Conservation (phyloP, 2,888 invertebrate genomes). For the Tipula confusa region DNA sequence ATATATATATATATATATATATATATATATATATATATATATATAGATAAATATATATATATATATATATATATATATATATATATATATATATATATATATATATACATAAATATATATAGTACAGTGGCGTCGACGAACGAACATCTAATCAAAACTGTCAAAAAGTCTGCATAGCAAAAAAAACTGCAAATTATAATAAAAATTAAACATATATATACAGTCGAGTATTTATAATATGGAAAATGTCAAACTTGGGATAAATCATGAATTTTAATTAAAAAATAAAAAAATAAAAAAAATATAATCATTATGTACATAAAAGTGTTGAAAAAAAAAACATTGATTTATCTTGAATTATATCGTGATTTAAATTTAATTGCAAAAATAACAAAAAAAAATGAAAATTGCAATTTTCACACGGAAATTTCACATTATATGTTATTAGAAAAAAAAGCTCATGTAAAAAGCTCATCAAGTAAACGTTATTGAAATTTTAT, state of each 20-base stretch:
- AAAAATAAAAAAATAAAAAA: not conserved
- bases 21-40: too few relatives aligned
- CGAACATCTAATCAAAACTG: not conserved
- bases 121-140: not conserved
- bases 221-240: not conserved
- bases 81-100: too few relatives aligned
- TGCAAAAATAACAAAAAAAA: not conserved
- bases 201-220: not conserved
- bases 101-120: not conserved
- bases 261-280: not conserved
- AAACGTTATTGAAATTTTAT: not conserved
- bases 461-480: not conserved
- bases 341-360: conserved; percentile 7
- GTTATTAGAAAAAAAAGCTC: not conserved
- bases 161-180: not conserved
- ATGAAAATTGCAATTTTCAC: not conserved
- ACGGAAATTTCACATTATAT: not conserved
- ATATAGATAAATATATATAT: too few relatives aligned
- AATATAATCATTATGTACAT: not conserved
- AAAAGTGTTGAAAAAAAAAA: not conserved
- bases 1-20: too few relatives aligned
- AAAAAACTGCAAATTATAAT: too few relatives aligned
- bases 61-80: not conserved
- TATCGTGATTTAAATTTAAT: conserved; percentile 1
- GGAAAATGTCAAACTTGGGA: not conserved